Conservation (phyloP, 2,797 vertebrate species). For the Myoxocephalus aenaeus region DNA sequence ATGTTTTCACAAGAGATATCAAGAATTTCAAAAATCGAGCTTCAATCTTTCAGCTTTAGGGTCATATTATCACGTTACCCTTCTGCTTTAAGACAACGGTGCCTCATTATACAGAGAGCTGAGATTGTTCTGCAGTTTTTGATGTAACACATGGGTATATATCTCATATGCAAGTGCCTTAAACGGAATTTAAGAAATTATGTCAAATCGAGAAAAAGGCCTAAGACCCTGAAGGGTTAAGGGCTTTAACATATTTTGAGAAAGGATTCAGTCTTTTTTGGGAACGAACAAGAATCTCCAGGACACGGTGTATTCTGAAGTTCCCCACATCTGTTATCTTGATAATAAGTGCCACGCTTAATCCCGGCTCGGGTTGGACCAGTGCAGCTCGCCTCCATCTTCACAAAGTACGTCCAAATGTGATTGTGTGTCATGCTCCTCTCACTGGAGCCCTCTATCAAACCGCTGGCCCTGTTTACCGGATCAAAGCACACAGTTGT, state of each 20-base stretch:
- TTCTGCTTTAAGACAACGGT: too few relatives aligned
- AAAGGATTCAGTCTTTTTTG: constrained; percentile 3
- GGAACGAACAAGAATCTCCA: constrained; percentile 9
- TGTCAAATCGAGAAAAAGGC: too few relatives aligned
- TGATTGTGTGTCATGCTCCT: constrained; percentile 60
- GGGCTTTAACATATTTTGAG: not conserved
- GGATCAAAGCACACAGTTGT: constrained; percentile 54
- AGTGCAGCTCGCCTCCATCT: constrained; percentile 34
- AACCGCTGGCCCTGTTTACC: constrained; percentile 59
- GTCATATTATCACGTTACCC: too few relatives aligned
- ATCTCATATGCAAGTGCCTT: too few relatives aligned
- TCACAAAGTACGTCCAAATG: constrained; percentile 73
- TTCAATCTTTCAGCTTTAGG: too few relatives aligned
- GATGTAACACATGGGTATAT: too few relatives aligned
- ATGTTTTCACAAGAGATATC: too few relatives aligned
- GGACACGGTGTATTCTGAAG: constrained; percentile 2
- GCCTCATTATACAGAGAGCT: too few relatives aligned
- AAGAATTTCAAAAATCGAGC: too few relatives aligned
- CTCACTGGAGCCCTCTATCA: constrained; percentile 50
- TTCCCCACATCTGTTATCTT: constrained; percentile 48
- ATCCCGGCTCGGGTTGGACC: constrained; percentile 44
- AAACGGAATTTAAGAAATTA: too few relatives aligned
- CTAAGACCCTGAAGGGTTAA: not conserved
- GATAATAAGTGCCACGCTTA: constrained; percentile 48
- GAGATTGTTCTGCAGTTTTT: too few relatives aligned